A percentile compares a stretch with the other conserved stretches of the same genome.
These are phyloP conservation scores for Cephus cinctus DNA, from an alignment of 1,140 invertebrate species.

Conservation along the genomic window DNA sequence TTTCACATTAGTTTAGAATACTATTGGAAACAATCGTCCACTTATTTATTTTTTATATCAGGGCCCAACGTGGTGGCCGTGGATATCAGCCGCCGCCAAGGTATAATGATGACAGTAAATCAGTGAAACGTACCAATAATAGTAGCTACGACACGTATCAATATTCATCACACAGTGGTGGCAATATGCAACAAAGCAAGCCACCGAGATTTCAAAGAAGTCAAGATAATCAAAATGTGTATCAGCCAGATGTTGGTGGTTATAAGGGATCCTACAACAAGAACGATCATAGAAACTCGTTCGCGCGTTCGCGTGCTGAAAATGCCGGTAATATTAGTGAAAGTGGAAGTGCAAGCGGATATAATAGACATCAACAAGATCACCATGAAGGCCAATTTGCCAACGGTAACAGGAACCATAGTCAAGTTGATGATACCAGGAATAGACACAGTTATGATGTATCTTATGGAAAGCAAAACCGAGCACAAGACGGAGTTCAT, in stretches of 20 bases:
- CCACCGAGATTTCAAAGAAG: slow-evolving; percentile 51
- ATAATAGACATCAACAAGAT: slow-evolving; percentile 25
- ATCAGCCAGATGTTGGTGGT: slow-evolving; percentile 27
- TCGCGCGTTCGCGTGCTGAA: slow-evolving; percentile 18
- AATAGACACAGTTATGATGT: slow-evolving; percentile 31
- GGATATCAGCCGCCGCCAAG: slow-evolving; percentile 42
- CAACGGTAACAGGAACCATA: background rate
- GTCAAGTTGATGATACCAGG: slow-evolving; percentile 21
- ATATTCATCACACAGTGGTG: slow-evolving; percentile 29
- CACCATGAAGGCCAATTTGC: slow-evolving; percentile 1
- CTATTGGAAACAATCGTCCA: background rate
- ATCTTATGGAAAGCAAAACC: slow-evolving; percentile 34
- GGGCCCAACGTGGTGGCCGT: slow-evolving; percentile 31
- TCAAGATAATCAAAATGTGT: slow-evolving; percentile 31
- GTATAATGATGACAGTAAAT: slow-evolving; percentile 36
- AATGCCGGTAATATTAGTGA: slow-evolving; percentile 19
- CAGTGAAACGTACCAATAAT: slow-evolving; percentile 32
- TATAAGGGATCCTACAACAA: slow-evolving; percentile 22
- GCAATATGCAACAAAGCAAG: slow-evolving; percentile 36
- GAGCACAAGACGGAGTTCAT: slow-evolving; percentile 26
- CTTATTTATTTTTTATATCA: slow-evolving; percentile 18
- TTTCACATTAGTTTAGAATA: background rate
- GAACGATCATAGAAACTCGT: slow-evolving; percentile 29
- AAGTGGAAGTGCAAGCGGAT: slow-evolving; percentile 16
- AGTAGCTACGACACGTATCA: slow-evolving; percentile 19